Evolutionary conservation across 1,140 invertebrate genomes (phyloP).

Genomic region (Tetramorium parvispinum): DNA sequence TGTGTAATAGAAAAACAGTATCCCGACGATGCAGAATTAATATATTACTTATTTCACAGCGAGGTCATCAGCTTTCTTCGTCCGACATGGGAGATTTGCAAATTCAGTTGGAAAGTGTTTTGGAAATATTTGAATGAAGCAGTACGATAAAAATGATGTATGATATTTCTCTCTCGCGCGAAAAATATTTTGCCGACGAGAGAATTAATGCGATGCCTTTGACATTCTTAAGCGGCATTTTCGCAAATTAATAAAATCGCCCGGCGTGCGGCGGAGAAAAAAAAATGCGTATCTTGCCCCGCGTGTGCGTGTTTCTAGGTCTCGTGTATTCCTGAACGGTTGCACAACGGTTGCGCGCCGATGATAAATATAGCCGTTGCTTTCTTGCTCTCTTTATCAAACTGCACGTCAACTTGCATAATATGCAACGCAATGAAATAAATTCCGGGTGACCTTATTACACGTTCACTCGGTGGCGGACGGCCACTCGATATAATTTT

Average conservation of each 20-base stretch:
- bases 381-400: constrained; percentile 64
- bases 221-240: constrained; percentile 2
- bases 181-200: not conserved
- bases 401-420: constrained; percentile 56
- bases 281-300: constrained; percentile 25
- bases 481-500: constrained; percentile 31
- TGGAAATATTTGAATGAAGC: not conserved
- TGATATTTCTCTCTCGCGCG: not conserved
- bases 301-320: constrained; percentile 47
- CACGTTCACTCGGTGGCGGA: not conserved
- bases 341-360: constrained; percentile 51
- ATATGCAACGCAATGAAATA: constrained; percentile 54
- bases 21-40: not conserved
- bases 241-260: not conserved
- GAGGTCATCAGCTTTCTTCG: not conserved
- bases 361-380: constrained; percentile 55
- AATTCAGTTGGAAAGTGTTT: not conserved
- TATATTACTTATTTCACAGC: not conserved
- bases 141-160: not conserved
- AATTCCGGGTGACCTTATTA: constrained; percentile 59
- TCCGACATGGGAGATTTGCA: not conserved
- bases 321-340: constrained; percentile 57
- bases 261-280: too few species aligned
- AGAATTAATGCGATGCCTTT: not conserved
- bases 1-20: not conserved